These are phyloP conservation scores for Girardinus metallicus DNA, from an alignment of 2,797 vertebrate species.

Conservation along the genomic window DNA sequence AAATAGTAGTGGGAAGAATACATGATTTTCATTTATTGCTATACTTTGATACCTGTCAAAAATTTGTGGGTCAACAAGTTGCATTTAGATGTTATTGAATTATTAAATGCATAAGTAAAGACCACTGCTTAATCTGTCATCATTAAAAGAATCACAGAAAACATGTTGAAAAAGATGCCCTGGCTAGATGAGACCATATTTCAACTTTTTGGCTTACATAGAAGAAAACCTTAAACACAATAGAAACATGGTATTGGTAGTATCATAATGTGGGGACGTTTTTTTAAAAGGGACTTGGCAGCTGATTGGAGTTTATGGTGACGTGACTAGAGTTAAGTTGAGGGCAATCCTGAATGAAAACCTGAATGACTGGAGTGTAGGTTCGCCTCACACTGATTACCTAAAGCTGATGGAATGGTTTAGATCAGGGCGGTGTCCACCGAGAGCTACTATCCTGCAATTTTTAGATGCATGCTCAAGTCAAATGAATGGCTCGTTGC, in stretches of 20 bases:
- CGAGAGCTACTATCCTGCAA: background rate
- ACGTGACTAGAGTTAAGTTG: background rate
- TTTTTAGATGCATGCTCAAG: background rate
- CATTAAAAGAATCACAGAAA: background rate
- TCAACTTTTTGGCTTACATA: background rate
- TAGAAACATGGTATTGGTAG: background rate
- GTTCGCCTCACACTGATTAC: background rate
- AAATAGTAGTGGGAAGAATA: background rate
- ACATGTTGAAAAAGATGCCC: background rate
- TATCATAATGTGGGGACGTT: background rate
- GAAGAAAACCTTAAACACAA: background rate
- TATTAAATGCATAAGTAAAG: background rate
- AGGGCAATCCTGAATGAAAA: background rate
- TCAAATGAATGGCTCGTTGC: background rate
- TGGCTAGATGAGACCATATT: background rate
- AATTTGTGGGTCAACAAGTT: background rate
- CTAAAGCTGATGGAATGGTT: background rate
- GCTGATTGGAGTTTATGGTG: background rate
- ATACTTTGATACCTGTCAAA: background rate
- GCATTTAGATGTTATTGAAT: background rate
- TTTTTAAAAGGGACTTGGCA: background rate
- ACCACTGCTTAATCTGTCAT: background rate
- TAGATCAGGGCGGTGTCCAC: background rate
- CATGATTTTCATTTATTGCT: background rate
- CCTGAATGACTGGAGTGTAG: background rate